Evolutionary conservation across 2,888 invertebrate genomes (phyloP).

Genomic region (Hermodice carunculata): DNA sequence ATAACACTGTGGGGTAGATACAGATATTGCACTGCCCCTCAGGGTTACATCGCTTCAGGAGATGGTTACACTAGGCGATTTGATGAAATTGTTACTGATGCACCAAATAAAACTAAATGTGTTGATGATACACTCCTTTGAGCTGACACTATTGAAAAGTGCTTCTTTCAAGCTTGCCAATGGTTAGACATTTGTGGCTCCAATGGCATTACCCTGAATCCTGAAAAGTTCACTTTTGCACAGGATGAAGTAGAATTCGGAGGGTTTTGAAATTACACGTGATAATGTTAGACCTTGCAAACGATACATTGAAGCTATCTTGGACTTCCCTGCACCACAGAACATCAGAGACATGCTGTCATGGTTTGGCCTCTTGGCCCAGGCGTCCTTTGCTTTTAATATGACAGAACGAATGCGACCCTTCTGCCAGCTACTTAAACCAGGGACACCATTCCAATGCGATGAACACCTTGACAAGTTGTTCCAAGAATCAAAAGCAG

Average conservation of each 20-base stretch:
- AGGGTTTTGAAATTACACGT: conserved; percentile 44
- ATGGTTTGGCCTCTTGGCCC: neutral
- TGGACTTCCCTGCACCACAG: neutral
- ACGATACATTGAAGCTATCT: conserved; percentile 36
- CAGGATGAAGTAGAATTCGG: conserved; percentile 40
- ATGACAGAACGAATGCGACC: neutral
- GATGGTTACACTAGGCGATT: conserved; percentile 45
- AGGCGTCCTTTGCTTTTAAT: neutral
- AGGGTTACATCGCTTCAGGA: conserved; percentile 34
- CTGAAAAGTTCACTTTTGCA: conserved; percentile 44
- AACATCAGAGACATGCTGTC: neutral
- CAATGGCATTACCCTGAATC: conserved; percentile 44
- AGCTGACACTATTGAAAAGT: conserved; percentile 34
- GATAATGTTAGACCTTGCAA: conserved; percentile 36
- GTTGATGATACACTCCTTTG: conserved; percentile 40
- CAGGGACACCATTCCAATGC: conserved; percentile 24
- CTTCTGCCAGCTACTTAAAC: neutral
- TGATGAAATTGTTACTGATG: conserved; percentile 44
- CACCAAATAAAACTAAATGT: conserved; percentile 48
- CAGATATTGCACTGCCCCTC: conserved; percentile 28
- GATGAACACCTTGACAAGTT: conserved; percentile 15
- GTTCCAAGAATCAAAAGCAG: conserved; percentile 20
- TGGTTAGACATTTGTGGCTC: conserved; percentile 43
- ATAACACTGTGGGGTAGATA: no score
- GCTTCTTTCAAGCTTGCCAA: conserved; percentile 36